Conservation (phyloP, 2,113 vertebrate genomes). For the Galeopterus variegatus region DNA sequence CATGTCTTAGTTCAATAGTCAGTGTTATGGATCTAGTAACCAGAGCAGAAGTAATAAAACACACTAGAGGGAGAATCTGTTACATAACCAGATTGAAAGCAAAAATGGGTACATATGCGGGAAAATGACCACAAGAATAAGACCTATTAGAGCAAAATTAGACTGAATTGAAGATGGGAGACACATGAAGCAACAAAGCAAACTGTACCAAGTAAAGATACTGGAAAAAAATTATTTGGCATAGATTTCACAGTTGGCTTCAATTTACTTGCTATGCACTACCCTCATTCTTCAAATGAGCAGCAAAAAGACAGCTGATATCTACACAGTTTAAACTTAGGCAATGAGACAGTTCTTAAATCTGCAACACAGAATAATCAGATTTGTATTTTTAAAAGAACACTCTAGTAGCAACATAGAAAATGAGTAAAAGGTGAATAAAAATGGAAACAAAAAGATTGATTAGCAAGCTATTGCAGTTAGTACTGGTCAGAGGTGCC, state of each 20-base stretch:
- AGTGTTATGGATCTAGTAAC: neutral
- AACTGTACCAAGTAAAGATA: neutral
- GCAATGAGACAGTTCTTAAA: neutral
- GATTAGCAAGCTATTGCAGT: neutral
- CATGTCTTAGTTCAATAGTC: neutral
- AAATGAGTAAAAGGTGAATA: neutral
- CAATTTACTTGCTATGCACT: neutral
- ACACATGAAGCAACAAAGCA: neutral
- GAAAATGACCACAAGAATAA: neutral
- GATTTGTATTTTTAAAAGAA: neutral
- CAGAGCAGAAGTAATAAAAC: neutral
- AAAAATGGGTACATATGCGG: neutral
- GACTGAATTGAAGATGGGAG: neutral
- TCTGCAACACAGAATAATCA: neutral
- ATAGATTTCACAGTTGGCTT: constrained; percentile 29
- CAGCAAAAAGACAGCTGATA: neutral
- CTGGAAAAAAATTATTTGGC: neutral
- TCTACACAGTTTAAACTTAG: neutral
- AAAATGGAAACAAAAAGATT: neutral
- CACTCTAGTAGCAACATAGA: neutral
- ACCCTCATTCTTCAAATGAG: neutral
- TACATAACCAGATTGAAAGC: neutral
- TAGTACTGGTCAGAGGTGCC: neutral
- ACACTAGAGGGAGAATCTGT: neutral
- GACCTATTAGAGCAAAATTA: neutral